Evolutionary conservation across 2,113 vertebrate species (phyloP).

Genomic region (Ceyx melanurus): DNA sequence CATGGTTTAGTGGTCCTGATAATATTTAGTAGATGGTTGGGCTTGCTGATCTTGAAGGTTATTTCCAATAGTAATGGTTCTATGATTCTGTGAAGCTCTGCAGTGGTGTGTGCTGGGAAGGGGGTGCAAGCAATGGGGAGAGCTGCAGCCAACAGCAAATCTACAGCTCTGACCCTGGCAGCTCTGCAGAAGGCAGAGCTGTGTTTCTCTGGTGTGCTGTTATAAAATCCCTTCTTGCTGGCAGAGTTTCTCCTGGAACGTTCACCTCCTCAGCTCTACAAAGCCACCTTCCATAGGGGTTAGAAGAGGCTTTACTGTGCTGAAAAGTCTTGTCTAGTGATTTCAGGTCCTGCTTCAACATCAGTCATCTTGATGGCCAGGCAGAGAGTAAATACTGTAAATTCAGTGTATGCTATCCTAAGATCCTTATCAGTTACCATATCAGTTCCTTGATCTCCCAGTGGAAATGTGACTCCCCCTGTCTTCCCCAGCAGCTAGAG

Average conservation of each 20-base stretch:
- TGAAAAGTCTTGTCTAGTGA: background rate
- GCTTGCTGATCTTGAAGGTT: no score
- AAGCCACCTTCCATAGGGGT: fast-evolving
- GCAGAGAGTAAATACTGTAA: background rate
- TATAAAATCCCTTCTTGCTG: background rate
- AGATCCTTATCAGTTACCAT: fast-evolving
- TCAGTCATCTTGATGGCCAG: background rate
- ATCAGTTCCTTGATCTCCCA: background rate
- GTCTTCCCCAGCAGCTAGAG: background rate
- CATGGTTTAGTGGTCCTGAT: no score
- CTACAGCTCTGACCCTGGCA: background rate
- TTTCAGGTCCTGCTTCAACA: background rate
- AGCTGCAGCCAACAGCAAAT: background rate
- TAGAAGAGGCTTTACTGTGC: background rate
- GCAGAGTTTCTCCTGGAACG: background rate
- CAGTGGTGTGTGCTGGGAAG: background rate
- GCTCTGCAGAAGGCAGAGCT: background rate
- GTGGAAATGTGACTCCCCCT: fast-evolving
- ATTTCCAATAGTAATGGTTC: no score
- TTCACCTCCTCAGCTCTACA: background rate
- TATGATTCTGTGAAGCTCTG: background rate
- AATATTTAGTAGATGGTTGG: no score
- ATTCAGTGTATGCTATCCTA: background rate
- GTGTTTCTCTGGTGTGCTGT: background rate
- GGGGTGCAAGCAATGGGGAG: background rate